These are phyloP conservation scores for Cydia strobilella DNA, from an alignment of 1,140 invertebrate genomes.

Conservation along the genomic window DNA sequence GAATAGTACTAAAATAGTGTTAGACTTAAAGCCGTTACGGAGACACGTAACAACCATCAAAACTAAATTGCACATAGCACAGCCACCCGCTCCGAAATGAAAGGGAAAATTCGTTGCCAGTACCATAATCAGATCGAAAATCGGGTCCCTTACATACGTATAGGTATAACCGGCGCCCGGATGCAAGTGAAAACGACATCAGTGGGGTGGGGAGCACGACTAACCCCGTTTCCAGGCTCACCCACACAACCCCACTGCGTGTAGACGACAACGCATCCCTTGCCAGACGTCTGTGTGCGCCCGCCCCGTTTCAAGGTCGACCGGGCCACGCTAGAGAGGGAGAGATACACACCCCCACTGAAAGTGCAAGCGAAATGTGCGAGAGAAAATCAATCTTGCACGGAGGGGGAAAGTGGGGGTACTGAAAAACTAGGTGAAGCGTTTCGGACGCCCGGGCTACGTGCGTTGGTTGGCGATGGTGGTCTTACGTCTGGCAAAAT, in stretches of 20 bases:
- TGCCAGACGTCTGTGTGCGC: slow-evolving; percentile 50
- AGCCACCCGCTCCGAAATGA: slow-evolving; percentile 25
- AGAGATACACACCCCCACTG: slow-evolving; percentile 54
- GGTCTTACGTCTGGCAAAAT: slow-evolving; percentile 24
- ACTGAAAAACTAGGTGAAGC: slow-evolving; percentile 75
- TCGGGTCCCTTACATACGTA: slow-evolving; percentile 41
- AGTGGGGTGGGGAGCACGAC: slow-evolving; percentile 54
- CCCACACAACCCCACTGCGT: slow-evolving; percentile 49
- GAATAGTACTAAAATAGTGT: neutral
- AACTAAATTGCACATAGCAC: slow-evolving; percentile 28
- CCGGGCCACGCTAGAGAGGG: slow-evolving; percentile 48
- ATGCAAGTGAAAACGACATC: slow-evolving; percentile 73
- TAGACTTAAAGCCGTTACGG: slow-evolving; percentile 18
- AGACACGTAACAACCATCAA: slow-evolving; percentile 25
- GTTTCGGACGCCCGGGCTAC: slow-evolving; percentile 48
- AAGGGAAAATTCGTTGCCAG: slow-evolving; percentile 45
- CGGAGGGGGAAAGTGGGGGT: slow-evolving; percentile 49
- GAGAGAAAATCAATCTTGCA: slow-evolving; percentile 78
- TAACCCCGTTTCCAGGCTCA: slow-evolving; percentile 69
- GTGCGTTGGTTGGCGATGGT: slow-evolving; percentile 33
- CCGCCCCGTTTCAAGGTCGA: slow-evolving; percentile 71
- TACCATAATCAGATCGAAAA: slow-evolving; percentile 56
- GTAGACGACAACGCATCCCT: slow-evolving; percentile 53
- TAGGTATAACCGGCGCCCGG: slow-evolving; percentile 47
- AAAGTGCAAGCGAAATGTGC: slow-evolving; percentile 76